Percentiles rank a stretch among this genome's conserved stretches.
These are phyloP conservation scores for Seriola rivoliana DNA, from an alignment of 2,113 vertebrate genomes.

Conservation along the genomic window DNA sequence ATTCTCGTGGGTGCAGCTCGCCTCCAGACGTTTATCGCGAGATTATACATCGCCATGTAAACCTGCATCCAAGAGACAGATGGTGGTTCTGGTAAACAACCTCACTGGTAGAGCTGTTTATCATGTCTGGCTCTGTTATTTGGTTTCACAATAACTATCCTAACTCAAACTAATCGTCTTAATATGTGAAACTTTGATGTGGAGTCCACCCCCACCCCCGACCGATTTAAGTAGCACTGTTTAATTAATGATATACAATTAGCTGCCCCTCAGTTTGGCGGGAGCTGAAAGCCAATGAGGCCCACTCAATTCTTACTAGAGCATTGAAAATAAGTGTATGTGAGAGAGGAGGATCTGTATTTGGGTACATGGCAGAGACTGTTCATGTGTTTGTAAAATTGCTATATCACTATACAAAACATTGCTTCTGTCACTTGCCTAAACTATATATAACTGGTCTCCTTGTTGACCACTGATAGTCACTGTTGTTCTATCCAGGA, in stretches of 20 bases:
- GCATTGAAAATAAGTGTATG: neutral
- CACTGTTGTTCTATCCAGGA: no score
- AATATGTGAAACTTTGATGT: neutral
- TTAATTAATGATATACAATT: slow-evolving; percentile 40
- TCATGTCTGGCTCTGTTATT: neutral
- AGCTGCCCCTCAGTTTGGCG: slow-evolving; percentile 32
- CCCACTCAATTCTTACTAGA: neutral
- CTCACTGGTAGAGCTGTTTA: neutral
- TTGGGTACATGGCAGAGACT: neutral
- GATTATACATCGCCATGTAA: slow-evolving; percentile 45
- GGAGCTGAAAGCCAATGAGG: slow-evolving; percentile 26
- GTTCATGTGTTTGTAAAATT: neutral
- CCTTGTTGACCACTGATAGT: no score
- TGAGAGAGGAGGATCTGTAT: neutral
- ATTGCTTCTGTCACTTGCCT: neutral
- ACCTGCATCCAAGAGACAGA: slow-evolving; percentile 43
- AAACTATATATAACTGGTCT: no score
- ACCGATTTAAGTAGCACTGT: neutral
- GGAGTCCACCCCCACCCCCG: neutral
- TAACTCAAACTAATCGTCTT: neutral
- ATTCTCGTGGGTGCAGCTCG: slow-evolving; percentile 82
- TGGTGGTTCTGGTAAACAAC: slow-evolving; percentile 67
- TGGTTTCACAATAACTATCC: neutral
- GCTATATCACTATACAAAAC: neutral
- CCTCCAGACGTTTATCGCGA: slow-evolving; percentile 75